Evolutionary conservation across 2,113 vertebrate genomes (phyloP), one percentile per base, ranked within the genome.

Genomic region (Indicator maculatus): DNA sequence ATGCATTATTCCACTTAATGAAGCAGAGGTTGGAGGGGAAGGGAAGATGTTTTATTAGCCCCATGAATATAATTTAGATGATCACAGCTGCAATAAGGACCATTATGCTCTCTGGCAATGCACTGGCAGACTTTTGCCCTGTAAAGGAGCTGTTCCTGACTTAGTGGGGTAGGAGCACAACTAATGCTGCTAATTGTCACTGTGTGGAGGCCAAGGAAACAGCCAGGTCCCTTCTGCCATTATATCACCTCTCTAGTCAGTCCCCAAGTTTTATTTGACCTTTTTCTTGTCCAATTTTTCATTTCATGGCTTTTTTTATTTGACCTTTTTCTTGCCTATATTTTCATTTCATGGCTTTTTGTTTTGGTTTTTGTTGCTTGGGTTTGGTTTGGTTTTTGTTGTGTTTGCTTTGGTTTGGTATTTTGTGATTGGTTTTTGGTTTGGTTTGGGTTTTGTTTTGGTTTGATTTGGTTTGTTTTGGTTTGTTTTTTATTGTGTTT

Each of bases 41-140:
- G 75, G 72, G 89, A 86, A 73, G 50, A 73, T 83, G 50, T 79
- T 95, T 90, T 90, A 92, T 93, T 92, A 92, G 79, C 26, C 64
- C 83, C 56, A 28, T 88, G 88, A 95, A 93, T 79, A 83, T 70
- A 93, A 88, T 96, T 76, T 73, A 83, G 83, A 88, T 93, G 88
- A 92, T 93, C 67, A 76, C 64, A 88, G 64, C 83, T 94, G 64
- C 80, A 90, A 91, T 65, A 90, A 90, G 52, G 73, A 39, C 36
- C 69, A 86, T 92, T 88, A 88, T 58, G 44, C 71, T 83, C 50
- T 93, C 91, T 65, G 78, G 55, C 38, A 91, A 88, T 60, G 61
- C 76, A 88, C 60, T 80, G 86, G 86, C 36, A 90, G 61, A 67
- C 18, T 90, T 94, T 90, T 94, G 39, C 36, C 52, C 17, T 61